Conservation (phyloP, 2,113 vertebrate genomes). For the Dolichallabes microphthalmus region DNA sequence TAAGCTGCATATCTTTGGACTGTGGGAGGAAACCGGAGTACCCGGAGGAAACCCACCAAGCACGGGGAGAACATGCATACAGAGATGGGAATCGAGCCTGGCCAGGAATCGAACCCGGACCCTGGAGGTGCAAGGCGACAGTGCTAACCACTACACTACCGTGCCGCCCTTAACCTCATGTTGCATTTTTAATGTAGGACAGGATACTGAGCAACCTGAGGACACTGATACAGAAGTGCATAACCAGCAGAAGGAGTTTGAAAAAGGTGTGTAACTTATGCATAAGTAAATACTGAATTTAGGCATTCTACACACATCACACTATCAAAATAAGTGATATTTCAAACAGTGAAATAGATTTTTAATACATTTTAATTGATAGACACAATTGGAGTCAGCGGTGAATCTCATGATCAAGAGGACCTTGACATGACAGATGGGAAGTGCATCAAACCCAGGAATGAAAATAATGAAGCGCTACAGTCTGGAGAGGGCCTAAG, state of each 20-base stretch:
- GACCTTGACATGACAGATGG: background rate
- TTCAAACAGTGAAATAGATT: background rate
- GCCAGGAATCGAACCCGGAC: too few species aligned
- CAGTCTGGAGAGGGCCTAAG: background rate
- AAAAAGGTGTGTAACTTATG: background rate
- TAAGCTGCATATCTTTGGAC: too few species aligned
- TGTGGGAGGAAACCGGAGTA: too few species aligned
- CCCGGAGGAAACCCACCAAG: too few species aligned
- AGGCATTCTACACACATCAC: background rate
- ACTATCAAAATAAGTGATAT: background rate
- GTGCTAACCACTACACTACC: too few species aligned
- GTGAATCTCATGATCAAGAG: background rate
- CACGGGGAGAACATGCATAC: too few species aligned
- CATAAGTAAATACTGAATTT: background rate
- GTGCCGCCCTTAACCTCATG: too few species aligned
- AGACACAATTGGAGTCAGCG: background rate
- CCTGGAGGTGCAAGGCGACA: too few species aligned
- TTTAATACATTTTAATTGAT: background rate
- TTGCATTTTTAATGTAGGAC: background rate
- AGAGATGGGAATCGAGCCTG: too few species aligned
- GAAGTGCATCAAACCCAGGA: background rate
- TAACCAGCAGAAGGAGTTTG: background rate
- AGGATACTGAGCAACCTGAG: background rate
- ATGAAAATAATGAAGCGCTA: background rate
- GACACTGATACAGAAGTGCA: background rate